Evolutionary conservation across 2,113 vertebrate species (phyloP).

Genomic region (Chascanopsetta lugubris): DNA sequence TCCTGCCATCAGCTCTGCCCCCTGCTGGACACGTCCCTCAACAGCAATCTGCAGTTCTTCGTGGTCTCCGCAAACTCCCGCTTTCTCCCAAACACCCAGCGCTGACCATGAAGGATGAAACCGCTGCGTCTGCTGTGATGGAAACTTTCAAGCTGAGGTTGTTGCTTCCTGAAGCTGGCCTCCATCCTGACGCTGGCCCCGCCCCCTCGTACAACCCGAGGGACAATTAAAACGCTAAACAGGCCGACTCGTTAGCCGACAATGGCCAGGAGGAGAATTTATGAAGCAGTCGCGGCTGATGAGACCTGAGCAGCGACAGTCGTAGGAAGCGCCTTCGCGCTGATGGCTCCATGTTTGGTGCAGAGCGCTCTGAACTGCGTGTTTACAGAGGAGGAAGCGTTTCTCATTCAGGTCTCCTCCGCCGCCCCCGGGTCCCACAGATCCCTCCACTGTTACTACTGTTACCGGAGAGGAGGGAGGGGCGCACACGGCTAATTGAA

Average conservation of each 20-base stretch:
- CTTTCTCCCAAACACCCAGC: neutral
- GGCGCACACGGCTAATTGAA: conserved; percentile 18
- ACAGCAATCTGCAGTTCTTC: conserved; percentile 17
- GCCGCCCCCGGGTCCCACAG: conserved; percentile 1
- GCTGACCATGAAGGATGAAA: neutral
- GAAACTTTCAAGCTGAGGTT: neutral
- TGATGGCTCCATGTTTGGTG: too few species aligned
- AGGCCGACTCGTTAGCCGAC: too few species aligned
- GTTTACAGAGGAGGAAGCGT: neutral
- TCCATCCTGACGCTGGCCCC: too few species aligned
- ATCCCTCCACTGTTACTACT: conserved; percentile 2
- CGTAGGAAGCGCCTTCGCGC: too few species aligned
- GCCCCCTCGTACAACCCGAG: too few species aligned
- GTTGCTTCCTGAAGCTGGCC: neutral
- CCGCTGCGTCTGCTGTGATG: neutral
- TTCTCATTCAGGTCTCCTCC: neutral
- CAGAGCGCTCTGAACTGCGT: neutral
- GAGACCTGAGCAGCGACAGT: too few species aligned
- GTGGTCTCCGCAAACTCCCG: conserved; percentile 6
- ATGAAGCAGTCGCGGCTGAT: too few species aligned
- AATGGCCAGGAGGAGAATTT: too few species aligned
- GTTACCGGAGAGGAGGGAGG: neutral
- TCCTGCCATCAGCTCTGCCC: conserved; percentile 19
- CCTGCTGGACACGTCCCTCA: conserved; percentile 38
- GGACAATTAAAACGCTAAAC: too few species aligned